Percentiles rank a stretch among this genome's conserved stretches.
Conservation (phyloP, 2,113 vertebrate genomes). For the Thymallus thymallus region DNA sequence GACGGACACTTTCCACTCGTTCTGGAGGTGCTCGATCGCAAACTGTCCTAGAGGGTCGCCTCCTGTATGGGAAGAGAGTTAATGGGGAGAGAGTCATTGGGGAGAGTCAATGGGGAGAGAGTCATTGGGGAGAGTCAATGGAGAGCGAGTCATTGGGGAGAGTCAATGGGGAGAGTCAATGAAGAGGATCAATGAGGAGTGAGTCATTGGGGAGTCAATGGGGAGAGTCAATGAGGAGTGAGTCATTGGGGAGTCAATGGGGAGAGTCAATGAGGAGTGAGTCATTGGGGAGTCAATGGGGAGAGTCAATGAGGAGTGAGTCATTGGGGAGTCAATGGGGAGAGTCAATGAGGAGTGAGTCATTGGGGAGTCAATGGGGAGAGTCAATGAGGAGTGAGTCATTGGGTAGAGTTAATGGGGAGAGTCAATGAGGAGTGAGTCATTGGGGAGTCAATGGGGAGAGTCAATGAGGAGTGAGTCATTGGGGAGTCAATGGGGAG, state of each 20-base stretch:
- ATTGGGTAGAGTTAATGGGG: no score
- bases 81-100: background rate
- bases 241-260: background rate
- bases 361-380: conserved; percentile 42
- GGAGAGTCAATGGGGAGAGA: background rate
- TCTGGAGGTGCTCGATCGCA: conserved; percentile 88
- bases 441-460: conserved; percentile 42
- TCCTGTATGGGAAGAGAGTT: conserved; percentile 71
- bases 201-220: conserved; percentile 29
- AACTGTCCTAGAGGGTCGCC: conserved; percentile 94
- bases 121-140: background rate
- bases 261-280: background rate
- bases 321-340: background rate
- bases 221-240: background rate
- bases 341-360: background rate
- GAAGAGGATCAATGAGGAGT: background rate
- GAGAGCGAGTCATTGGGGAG: background rate
- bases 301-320: background rate
- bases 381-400: background rate
- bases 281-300: conserved; percentile 39
- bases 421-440: background rate
- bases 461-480: background rate
- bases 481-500: background rate
- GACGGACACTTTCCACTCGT: conserved; percentile 97
- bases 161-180: background rate